Percentiles rank a stretch among this genome's conserved stretches.
Conservation (phyloP, 2,888 invertebrate genomes). For the Acanthosepion lycidas region DNA sequence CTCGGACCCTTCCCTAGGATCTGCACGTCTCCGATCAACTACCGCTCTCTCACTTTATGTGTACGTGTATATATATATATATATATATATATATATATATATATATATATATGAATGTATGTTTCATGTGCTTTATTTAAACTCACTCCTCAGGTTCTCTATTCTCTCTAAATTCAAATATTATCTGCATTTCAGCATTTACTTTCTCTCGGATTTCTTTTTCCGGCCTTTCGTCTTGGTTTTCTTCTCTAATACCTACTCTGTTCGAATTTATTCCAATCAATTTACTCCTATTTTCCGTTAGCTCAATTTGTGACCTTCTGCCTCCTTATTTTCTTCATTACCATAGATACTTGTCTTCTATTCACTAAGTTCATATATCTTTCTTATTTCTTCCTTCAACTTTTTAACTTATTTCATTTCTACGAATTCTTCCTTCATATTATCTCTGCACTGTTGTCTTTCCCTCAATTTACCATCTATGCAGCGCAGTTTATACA, state of each 20-base stretch:
- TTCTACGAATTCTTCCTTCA: background rate
- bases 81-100: too few species aligned
- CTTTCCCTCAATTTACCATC: too few species aligned
- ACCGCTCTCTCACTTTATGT: background rate
- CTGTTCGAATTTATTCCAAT: background rate
- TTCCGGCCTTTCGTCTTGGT: background rate
- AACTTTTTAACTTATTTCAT: background rate
- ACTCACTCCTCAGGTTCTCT: too few species aligned
- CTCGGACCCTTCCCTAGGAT: background rate
- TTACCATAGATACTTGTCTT: background rate
- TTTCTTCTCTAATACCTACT: background rate
- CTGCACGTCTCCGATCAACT: rapidly evolving
- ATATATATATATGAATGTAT: too few species aligned
- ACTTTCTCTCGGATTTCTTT: too few species aligned
- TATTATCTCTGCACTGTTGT: background rate
- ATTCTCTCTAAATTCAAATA: too few species aligned
- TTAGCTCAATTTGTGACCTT: background rate
- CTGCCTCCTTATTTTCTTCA: background rate
- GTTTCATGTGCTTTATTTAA: too few species aligned
- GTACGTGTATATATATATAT: too few species aligned
- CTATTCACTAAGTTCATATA: too few species aligned
- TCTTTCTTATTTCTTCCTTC: too few species aligned
- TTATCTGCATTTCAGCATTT: too few species aligned
- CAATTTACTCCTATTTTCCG: background rate
- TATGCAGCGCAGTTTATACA: too few species aligned